Evolutionary conservation across 1,140 invertebrate genomes (phyloP).

Genomic region (Trichonephila inaurata): DNA sequence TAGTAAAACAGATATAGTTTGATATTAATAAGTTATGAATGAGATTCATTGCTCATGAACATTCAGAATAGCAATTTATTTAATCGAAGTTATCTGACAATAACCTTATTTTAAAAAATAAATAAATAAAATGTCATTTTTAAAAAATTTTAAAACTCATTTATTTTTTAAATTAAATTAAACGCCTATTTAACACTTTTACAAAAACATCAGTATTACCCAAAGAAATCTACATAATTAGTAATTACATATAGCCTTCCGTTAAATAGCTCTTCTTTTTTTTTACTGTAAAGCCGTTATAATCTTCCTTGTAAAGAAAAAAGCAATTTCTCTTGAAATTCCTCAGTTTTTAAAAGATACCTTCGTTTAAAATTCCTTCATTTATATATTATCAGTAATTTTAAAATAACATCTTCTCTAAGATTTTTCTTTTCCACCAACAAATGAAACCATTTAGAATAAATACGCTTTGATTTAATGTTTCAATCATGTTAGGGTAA

Average conservation of each 20-base stretch:
- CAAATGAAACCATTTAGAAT: neutral
- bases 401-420: neutral
- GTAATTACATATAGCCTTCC: neutral
- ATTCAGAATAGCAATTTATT: too few species aligned
- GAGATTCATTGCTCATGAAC: too few species aligned
- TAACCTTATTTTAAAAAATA: too few species aligned
- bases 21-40: too few species aligned
- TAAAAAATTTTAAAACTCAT: neutral
- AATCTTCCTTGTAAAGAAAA: neutral
- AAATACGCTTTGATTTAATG: neutral
- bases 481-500: neutral
- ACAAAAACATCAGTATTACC: neutral
- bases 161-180: neutral
- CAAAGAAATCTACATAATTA: constrained; percentile 19
- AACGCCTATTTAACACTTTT: neutral
- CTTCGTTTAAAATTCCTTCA: neutral
- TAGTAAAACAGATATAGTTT: too few species aligned
- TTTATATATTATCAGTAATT: neutral
- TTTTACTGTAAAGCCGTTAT: neutral
- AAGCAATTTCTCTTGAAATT: neutral
- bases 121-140: neutral
- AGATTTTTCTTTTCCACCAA: neutral
- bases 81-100: too few species aligned
- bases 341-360: neutral
- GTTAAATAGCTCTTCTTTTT: neutral